phyloP scores from a whole-genome alignment of 53 echinoderm and acorn worm species.

The Glandiceps talaboti region DNA sequence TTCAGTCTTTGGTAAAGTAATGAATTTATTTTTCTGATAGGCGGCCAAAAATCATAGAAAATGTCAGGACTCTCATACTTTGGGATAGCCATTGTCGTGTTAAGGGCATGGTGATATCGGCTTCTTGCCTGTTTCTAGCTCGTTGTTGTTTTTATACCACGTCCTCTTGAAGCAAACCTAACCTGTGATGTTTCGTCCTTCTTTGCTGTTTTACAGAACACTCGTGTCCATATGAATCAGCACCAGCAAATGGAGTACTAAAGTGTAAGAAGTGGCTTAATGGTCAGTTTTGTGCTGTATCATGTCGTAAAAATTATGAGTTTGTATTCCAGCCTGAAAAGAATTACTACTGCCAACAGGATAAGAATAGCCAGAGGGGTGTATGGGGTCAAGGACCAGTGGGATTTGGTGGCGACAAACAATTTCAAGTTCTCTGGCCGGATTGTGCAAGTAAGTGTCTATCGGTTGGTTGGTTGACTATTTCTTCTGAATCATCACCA shows the following conservation, averaged over 20 bases:
- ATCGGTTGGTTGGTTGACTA: too few relatives aligned
- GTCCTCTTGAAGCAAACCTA: too few relatives aligned
- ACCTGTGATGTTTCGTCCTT: not conserved
- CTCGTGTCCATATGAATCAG: conserved; percentile 15
- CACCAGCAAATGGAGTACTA: conserved; percentile 31
- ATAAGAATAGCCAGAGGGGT: not conserved
- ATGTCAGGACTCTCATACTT: too few relatives aligned
- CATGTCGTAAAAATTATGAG: conserved; percentile 26
- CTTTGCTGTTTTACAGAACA: conserved; percentile 14
- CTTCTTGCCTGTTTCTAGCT: too few relatives aligned
- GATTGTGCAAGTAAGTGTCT: conserved; percentile 27
- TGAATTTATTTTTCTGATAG: not conserved
- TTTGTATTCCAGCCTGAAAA: conserved; percentile 14
- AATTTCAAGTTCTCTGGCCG: conserved; percentile 31
- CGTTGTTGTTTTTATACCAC: too few relatives aligned
- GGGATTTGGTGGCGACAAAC: not conserved
- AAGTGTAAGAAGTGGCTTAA: conserved; percentile 27
- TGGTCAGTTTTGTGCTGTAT: conserved; percentile 32
- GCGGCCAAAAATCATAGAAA: too few relatives aligned
- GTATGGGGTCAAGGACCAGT: conserved; percentile 1
- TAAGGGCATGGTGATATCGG: too few relatives aligned
- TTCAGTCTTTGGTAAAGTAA: too few relatives aligned
- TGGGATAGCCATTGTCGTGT: too few relatives aligned
- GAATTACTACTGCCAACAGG: conserved; percentile 11
- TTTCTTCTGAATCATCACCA: too few relatives aligned